Conservation (phyloP, 2,113 vertebrate species). For the Phylloscopus whistleri region DNA sequence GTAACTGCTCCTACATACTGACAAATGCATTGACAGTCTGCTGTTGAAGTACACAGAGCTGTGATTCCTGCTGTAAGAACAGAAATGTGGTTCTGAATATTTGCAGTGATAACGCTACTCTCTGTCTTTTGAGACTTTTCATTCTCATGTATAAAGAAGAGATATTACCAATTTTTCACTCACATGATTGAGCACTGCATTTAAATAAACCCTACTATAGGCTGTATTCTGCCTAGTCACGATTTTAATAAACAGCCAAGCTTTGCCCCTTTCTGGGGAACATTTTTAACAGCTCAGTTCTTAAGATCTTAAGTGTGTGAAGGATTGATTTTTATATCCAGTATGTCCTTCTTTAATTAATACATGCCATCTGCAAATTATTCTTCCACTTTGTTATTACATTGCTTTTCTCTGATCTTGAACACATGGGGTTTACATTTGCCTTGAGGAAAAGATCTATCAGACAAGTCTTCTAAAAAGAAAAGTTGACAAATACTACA, state of each 20-base stretch:
- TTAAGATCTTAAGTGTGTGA: neutral
- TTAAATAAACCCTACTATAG: neutral
- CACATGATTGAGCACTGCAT: neutral
- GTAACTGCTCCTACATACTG: neutral
- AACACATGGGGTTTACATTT: neutral
- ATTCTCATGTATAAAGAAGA: neutral
- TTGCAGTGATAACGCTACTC: neutral
- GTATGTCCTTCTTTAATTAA: slow-evolving; percentile 23
- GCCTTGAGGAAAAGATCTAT: slow-evolving; percentile 27
- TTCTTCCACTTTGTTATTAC: slow-evolving; percentile 12
- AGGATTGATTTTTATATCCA: neutral
- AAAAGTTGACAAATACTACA: slow-evolving; percentile 28
- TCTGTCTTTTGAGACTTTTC: neutral
- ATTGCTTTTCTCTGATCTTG: neutral
- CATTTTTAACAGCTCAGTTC: neutral
- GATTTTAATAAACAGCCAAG: neutral
- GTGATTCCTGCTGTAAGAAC: neutral
- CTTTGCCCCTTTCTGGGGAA: neutral
- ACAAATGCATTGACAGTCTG: neutral
- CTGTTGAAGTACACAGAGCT: neutral
- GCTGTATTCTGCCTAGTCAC: neutral
- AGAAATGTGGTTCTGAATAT: neutral
- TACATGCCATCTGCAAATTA: slow-evolving; percentile 17
- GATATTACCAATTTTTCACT: neutral
- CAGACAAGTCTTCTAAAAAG: neutral